phyloP scores from a whole-genome alignment of 2,113 vertebrate genomes.

The Urocolius indicus region DNA sequence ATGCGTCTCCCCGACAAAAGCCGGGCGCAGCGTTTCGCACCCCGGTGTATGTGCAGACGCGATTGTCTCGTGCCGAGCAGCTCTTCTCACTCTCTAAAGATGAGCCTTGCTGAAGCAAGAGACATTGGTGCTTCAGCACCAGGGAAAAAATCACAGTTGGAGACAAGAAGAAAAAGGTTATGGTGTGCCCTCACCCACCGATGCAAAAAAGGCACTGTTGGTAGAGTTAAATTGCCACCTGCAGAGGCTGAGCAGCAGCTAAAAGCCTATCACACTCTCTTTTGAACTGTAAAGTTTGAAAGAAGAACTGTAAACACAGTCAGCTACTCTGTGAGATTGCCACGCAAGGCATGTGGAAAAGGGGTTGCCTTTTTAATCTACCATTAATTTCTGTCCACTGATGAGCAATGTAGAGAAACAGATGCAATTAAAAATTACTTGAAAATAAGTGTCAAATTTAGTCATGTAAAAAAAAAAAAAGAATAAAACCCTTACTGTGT shows the following conservation, averaged over 20 bases:
- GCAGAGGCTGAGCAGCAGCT: neutral
- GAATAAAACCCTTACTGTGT: neutral
- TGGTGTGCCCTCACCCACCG: fast-evolving
- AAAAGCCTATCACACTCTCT: fast-evolving
- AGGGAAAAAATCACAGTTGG: fast-evolving
- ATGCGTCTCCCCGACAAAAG: fast-evolving
- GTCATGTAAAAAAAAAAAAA: neutral
- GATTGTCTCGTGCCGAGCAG: fast-evolving
- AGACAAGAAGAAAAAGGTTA: neutral
- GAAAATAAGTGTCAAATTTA: neutral
- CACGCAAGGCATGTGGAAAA: neutral
- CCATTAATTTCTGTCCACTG: neutral
- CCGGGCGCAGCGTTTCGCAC: neutral
- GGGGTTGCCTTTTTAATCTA: neutral
- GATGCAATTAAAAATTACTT: neutral
- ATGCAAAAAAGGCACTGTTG: neutral
- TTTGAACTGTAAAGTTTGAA: neutral
- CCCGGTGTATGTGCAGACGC: fast-evolving
- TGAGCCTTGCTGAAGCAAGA: fast-evolving
- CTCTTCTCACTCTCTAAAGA: too few species aligned
- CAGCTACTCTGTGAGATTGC: neutral
- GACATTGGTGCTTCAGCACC: neutral
- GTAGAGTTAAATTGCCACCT: neutral
- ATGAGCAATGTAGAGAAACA: neutral
- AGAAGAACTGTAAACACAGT: neutral